These are phyloP conservation scores for Pholis gunnellus DNA, from an alignment of 2,113 vertebrate species.

Conservation along the genomic window DNA sequence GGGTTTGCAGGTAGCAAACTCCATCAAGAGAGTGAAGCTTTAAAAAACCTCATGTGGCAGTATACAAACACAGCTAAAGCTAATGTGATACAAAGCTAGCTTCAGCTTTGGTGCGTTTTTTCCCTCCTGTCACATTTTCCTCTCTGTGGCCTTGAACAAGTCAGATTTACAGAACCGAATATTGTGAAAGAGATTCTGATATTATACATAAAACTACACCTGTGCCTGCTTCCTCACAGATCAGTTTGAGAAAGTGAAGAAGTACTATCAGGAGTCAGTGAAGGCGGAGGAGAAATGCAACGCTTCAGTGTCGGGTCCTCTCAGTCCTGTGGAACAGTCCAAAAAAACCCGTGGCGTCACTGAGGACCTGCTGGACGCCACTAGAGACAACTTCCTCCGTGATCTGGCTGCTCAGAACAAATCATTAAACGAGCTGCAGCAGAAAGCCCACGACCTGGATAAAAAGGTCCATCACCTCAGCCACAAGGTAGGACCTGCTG, in stretches of 20 bases:
- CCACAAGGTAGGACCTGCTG: slow-evolving; percentile 63
- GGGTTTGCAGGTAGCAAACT: slow-evolving; percentile 82
- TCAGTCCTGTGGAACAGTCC: slow-evolving; percentile 77
- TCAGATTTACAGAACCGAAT: background rate
- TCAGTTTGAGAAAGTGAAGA: slow-evolving; percentile 82
- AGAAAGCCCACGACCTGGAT: slow-evolving; percentile 74
- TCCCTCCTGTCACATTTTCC: no score
- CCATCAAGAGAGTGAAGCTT: background rate
- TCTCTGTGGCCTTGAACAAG: background rate
- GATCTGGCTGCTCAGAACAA: slow-evolving; percentile 73
- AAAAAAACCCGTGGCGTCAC: slow-evolving; percentile 22
- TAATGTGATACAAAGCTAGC: background rate
- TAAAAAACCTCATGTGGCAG: background rate
- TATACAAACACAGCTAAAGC: background rate
- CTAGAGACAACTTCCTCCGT: slow-evolving; percentile 64
- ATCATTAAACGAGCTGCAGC: slow-evolving; percentile 81
- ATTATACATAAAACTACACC: background rate
- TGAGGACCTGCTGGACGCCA: slow-evolving; percentile 69
- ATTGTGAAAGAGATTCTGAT: background rate
- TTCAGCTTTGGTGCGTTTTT: no score
- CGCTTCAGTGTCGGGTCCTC: slow-evolving; percentile 65
- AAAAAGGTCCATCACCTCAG: slow-evolving; percentile 68
- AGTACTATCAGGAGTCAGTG: slow-evolving; percentile 75
- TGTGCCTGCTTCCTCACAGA: slow-evolving; percentile 76
- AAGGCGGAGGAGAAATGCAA: slow-evolving; percentile 75